Evolutionary conservation across 2,113 vertebrate species (phyloP).

Genomic region (Chamaea fasciata): DNA sequence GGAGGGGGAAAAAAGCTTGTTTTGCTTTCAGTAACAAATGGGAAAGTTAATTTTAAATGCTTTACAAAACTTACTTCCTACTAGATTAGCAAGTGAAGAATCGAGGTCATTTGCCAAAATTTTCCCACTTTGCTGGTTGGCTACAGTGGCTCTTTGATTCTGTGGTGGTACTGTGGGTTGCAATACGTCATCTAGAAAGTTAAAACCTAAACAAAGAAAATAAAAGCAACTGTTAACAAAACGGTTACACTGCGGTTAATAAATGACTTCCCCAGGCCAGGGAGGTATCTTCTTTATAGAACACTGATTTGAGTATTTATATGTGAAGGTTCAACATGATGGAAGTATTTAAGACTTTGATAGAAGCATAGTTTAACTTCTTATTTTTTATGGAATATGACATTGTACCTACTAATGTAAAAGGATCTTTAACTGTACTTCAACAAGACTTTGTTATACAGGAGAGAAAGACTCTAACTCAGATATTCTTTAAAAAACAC

Average conservation of each 20-base stretch:
- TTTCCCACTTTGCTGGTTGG: slow-evolving; percentile 73
- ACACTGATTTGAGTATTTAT: background rate
- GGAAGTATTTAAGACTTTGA: background rate
- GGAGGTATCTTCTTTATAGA: background rate
- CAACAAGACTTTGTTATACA: background rate
- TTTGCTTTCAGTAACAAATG: background rate
- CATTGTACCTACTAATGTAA: background rate
- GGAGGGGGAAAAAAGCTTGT: accelerated
- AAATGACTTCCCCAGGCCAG: background rate
- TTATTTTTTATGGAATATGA: background rate
- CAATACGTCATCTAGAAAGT: slow-evolving; percentile 82
- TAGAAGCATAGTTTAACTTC: background rate
- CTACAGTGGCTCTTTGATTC: slow-evolving; percentile 68
- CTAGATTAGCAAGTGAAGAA: slow-evolving; percentile 84
- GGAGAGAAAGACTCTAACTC: background rate
- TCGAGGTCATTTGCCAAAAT: slow-evolving; percentile 83
- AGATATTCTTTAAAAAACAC: background rate
- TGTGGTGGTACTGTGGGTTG: slow-evolving; percentile 78
- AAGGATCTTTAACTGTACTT: background rate
- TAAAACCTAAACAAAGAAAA: slow-evolving; percentile 63
- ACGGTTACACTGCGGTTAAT: background rate
- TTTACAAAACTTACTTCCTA: slow-evolving; percentile 83
- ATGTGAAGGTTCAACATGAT: background rate
- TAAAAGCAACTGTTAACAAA: background rate
- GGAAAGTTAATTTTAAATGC: background rate